Percentiles rank a stretch among this genome's conserved stretches.
Conservation (phyloP, 2,888 invertebrate genomes). For the Leptinotarsa juncta region DNA sequence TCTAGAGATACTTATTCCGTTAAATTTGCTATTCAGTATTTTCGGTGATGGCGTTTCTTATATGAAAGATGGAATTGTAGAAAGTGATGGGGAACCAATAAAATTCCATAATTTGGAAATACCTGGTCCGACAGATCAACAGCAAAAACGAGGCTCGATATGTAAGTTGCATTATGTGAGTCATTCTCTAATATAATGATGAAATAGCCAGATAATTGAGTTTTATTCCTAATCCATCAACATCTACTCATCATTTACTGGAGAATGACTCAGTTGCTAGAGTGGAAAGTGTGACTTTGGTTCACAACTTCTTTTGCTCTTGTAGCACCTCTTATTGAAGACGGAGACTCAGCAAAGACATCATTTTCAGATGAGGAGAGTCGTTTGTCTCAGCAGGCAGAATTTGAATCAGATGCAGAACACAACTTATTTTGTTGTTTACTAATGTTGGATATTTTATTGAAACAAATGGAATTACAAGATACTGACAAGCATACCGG, state of each 20-base stretch:
- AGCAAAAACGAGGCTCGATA: slow-evolving; percentile 68
- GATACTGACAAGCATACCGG: slow-evolving; percentile 86
- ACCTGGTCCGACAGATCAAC: slow-evolving; percentile 58
- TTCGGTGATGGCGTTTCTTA: slow-evolving; percentile 88
- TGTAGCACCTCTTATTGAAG: slow-evolving; percentile 74
- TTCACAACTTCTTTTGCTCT: slow-evolving; percentile 40
- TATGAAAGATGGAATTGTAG: slow-evolving; percentile 69
- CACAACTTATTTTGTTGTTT: slow-evolving; percentile 94
- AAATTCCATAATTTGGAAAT: slow-evolving; percentile 64
- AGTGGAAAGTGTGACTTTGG: slow-evolving; percentile 36
- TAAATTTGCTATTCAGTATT: slow-evolving; percentile 88
- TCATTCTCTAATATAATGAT: slow-evolving; percentile 25
- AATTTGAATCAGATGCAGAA: slow-evolving; percentile 78
- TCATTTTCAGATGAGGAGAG: slow-evolving; percentile 78
- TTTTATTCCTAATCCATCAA: not conserved
- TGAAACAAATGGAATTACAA: slow-evolving; percentile 94
- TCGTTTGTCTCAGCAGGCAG: slow-evolving; percentile 72
- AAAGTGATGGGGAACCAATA: slow-evolving; percentile 64
- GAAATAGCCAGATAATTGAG: not conserved
- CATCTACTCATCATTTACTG: slow-evolving; percentile 16
- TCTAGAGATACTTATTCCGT: slow-evolving; percentile 89
- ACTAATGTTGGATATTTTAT: slow-evolving; percentile 92
- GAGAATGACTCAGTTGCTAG: slow-evolving; percentile 37
- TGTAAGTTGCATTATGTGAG: slow-evolving; percentile 65
- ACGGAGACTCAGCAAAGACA: slow-evolving; percentile 74